A percentile compares a stretch with the other conserved stretches of the same genome.
phyloP scores from a whole-genome alignment of 2,888 invertebrate species.

The Bimastos eiseni region DNA sequence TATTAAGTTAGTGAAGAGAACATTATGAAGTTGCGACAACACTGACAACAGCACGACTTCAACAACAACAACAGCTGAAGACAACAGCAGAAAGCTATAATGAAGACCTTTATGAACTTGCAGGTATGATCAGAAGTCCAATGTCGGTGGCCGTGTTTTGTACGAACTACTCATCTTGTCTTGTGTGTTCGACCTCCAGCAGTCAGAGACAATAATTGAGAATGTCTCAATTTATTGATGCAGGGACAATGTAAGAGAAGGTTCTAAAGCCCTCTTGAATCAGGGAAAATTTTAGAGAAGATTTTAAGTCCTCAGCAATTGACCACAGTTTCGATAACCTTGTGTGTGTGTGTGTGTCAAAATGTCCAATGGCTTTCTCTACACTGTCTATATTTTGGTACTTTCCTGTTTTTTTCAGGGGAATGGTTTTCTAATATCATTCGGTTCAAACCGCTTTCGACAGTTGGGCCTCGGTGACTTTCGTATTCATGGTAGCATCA shows the following conservation, averaged over 20 bases:
- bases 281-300: too few relatives aligned
- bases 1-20: too few relatives aligned
- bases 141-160: constrained; percentile 61
- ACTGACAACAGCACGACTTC: too few relatives aligned
- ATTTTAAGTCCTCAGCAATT: too few relatives aligned
- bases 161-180: constrained; percentile 58
- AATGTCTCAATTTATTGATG: too few relatives aligned
- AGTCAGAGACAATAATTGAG: too few relatives aligned
- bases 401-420: constrained; percentile 47
- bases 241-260: background rate
- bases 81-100: background rate
- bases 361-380: background rate
- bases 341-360: background rate
- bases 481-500: constrained; percentile 48
- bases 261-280: too few relatives aligned
- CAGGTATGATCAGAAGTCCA: constrained; percentile 59
- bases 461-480: constrained; percentile 61
- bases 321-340: background rate
- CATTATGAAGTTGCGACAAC: too few relatives aligned
- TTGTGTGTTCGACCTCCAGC: constrained; percentile 59
- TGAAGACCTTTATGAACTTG: constrained; percentile 23
- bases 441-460: constrained; percentile 60
- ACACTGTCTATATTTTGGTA: too few relatives aligned
- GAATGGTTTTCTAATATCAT: constrained; percentile 57
- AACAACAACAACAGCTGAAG: too few relatives aligned